Evolutionary conservation across 2,888 invertebrate species (phyloP).

Genomic region (Teleogryllus oceanicus): DNA sequence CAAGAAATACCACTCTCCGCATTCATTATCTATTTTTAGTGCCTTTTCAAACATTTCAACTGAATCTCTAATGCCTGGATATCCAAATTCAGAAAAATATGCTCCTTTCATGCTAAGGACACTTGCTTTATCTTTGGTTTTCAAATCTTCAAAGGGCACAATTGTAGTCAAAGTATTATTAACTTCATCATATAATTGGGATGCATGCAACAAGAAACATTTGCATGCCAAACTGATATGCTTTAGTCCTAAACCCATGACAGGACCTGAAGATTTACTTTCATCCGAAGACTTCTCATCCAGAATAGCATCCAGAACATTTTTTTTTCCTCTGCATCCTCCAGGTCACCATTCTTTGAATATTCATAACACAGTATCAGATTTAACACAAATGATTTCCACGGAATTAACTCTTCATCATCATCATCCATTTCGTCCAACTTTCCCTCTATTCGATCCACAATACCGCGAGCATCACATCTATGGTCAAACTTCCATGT

Average conservation of each 20-base stretch:
- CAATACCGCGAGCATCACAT: neutral
- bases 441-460: neutral
- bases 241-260: neutral
- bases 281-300: neutral
- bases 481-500: conserved; percentile 22
- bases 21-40: conserved; percentile 22
- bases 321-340: neutral
- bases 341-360: neutral
- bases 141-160: conserved; percentile 18
- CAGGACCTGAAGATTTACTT: neutral
- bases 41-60: conserved; percentile 26
- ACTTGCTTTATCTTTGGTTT: conserved; percentile 24
- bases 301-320: conserved; percentile 18
- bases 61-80: conserved; percentile 26
- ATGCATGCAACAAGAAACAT: conserved; percentile 18
- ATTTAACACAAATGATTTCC: conserved; percentile 22
- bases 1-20: conserved; percentile 31
- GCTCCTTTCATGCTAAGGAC: conserved; percentile 27
- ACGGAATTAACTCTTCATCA: conserved; percentile 29
- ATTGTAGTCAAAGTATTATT: neutral
- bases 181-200: neutral
- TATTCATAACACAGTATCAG: conserved; percentile 28
- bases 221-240: conserved; percentile 26
- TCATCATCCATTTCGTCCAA: conserved; percentile 12
- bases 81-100: conserved; percentile 28